Percentiles rank a stretch among this genome's conserved stretches.
Evolutionary conservation across 2,797 vertebrate genomes (phyloP).

Genomic region (Hypotaenidia philippensis): DNA sequence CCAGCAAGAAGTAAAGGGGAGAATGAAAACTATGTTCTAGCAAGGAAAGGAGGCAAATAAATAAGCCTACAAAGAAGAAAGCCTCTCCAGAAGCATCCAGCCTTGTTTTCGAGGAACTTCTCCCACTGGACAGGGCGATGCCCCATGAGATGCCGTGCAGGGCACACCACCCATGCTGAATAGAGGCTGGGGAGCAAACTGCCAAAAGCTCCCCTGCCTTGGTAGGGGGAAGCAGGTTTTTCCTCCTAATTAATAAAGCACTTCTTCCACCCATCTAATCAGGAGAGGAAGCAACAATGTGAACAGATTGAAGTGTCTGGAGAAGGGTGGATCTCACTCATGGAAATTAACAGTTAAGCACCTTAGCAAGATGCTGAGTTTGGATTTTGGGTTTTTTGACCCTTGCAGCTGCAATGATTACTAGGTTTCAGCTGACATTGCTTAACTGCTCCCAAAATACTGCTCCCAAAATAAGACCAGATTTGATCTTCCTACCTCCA

Average conservation of each 20-base stretch:
- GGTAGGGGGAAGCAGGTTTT: background rate
- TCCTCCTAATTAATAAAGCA: conserved; percentile 34
- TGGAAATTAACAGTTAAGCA: conserved; percentile 60
- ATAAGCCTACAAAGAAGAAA: background rate
- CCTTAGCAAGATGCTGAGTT: conserved; percentile 50
- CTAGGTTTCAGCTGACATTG: background rate
- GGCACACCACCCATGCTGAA: accelerated
- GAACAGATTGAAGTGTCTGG: conserved; percentile 15
- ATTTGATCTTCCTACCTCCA: background rate
- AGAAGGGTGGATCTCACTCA: conserved; percentile 27
- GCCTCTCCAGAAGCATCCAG: background rate
- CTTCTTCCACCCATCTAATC: conserved; percentile 38
- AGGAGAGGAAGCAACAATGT: conserved; percentile 6
- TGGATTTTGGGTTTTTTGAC: conserved; percentile 7
- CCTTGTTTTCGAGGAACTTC: background rate
- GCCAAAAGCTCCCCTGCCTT: background rate
- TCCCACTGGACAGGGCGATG: background rate
- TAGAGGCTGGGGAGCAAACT: background rate
- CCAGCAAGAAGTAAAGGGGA: background rate
- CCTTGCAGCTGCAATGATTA: conserved; percentile 46
- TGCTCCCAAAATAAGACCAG: background rate
- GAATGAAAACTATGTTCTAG: background rate
- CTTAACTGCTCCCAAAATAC: conserved; percentile 32
- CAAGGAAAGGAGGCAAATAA: background rate
- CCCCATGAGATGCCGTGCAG: background rate